Percentiles rank a stretch among this genome's conserved stretches.
phyloP scores from a whole-genome alignment of 1,140 invertebrate species.

The Pseudachorutes palmiensis region DNA sequence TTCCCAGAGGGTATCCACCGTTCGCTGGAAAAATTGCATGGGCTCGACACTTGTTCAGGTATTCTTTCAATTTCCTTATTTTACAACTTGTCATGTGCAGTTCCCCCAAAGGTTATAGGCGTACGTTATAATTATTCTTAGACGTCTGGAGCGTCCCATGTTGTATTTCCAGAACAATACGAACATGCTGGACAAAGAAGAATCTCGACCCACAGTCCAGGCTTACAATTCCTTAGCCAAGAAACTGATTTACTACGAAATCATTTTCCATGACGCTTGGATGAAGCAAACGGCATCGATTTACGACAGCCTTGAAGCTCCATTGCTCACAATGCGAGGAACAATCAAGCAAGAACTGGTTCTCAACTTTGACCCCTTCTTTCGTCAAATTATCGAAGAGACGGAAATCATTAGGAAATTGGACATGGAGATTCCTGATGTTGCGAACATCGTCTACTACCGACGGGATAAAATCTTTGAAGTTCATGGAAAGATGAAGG shows the following conservation, averaged over 20 bases:
- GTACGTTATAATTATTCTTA: constrained; percentile 5
- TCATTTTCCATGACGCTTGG: constrained; percentile 35
- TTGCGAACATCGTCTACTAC: constrained; percentile 43
- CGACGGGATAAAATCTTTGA: constrained; percentile 57
- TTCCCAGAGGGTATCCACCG: constrained; percentile 31
- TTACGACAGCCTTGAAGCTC: constrained; percentile 34
- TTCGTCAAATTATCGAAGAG: constrained; percentile 60
- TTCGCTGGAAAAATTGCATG: constrained; percentile 36
- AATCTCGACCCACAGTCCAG: constrained; percentile 29
- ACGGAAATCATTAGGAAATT: constrained; percentile 63
- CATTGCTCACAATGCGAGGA: constrained; percentile 28
- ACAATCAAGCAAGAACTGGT: constrained; percentile 43
- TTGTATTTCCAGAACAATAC: constrained; percentile 33
- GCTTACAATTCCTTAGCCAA: constrained; percentile 28
- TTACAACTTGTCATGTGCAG: neutral
- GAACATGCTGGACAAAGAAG: constrained; percentile 25
- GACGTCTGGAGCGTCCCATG: constrained; percentile 35
- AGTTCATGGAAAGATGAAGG: constrained; percentile 51
- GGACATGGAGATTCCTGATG: constrained; percentile 44
- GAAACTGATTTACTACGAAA: constrained; percentile 35
- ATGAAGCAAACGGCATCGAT: constrained; percentile 23
- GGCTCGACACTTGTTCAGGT: constrained; percentile 34
- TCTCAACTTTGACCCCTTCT: constrained; percentile 61
- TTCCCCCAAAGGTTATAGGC: neutral
- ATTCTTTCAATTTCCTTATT: neutral